Percentiles rank a stretch among this genome's conserved stretches.
Evolutionary conservation across 2,888 invertebrate genomes (phyloP).

Genomic region (Dasysyrphus tricinctus): DNA sequence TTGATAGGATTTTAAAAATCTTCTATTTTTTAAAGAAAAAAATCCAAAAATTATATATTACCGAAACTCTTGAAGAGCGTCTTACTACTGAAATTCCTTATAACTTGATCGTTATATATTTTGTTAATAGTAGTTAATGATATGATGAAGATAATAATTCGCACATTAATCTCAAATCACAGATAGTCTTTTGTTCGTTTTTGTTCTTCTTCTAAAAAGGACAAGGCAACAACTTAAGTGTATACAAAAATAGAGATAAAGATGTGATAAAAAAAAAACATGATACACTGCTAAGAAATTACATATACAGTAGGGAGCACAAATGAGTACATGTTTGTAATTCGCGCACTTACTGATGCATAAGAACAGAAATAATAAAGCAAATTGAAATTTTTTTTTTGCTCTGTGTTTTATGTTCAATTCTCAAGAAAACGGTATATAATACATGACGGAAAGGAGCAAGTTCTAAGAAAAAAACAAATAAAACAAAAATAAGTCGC

Average conservation of each 20-base stretch:
- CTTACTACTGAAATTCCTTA: constrained; percentile 56
- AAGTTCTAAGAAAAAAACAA: too few relatives aligned
- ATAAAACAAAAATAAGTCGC: too few relatives aligned
- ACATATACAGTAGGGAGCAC: too few relatives aligned
- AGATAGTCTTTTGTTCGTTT: constrained; percentile 33
- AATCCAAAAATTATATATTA: constrained; percentile 6
- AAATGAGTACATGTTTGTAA: too few relatives aligned
- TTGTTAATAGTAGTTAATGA: constrained; percentile 47
- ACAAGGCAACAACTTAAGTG: neutral
- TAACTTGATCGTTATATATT: constrained; percentile 53
- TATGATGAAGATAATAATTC: constrained; percentile 51
- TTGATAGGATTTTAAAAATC: neutral
- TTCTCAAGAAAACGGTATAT: too few relatives aligned
- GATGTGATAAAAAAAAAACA: neutral
- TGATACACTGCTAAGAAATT: constrained; percentile 61
- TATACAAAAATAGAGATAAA: neutral
- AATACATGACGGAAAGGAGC: too few relatives aligned
- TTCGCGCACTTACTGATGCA: too few relatives aligned
- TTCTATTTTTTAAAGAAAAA: neutral
- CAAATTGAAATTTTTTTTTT: too few relatives aligned
- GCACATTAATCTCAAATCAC: constrained; percentile 65
- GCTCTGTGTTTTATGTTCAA: too few relatives aligned
- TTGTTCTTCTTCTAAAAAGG: neutral
- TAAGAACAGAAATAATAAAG: too few relatives aligned
- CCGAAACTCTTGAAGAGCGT: constrained; percentile 55